Conservation (phyloP, 2,113 vertebrate genomes). For the Spea multiplicata region DNA sequence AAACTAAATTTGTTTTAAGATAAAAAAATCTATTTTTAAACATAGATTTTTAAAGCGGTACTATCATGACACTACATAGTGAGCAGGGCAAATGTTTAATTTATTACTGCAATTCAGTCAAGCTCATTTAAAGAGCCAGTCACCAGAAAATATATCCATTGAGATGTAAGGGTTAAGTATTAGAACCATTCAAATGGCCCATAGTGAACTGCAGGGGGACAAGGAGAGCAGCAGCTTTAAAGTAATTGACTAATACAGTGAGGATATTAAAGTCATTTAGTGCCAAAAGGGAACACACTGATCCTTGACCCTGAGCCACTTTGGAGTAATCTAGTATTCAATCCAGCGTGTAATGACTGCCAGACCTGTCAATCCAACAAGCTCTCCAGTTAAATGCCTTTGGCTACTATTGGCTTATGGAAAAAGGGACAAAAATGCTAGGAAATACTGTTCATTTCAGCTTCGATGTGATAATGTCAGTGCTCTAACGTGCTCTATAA, state of each 20-base stretch:
- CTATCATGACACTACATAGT: too few species aligned
- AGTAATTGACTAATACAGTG: conserved; percentile 99
- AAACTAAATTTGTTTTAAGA: too few species aligned
- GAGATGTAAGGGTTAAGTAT: conserved; percentile 79
- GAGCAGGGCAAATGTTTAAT: too few species aligned
- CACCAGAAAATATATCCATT: too few species aligned
- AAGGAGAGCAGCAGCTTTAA: conserved; percentile 86
- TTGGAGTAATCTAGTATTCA: conserved; percentile 99
- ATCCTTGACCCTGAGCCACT: conserved; percentile 99
- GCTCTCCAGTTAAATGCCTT: conserved; percentile 86
- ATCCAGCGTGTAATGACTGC: conserved; percentile 99
- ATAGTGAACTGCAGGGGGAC: conserved; percentile 77
- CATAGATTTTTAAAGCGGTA: too few species aligned
- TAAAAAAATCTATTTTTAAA: too few species aligned
- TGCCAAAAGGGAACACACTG: conserved; percentile 98
- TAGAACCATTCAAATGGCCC: conserved; percentile 82
- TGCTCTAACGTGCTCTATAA: conserved; percentile 76
- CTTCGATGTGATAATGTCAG: conserved; percentile 81
- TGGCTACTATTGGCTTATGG: conserved; percentile 82
- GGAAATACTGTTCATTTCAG: conserved; percentile 78
- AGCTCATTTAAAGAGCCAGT: too few species aligned
- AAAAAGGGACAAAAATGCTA: conserved; percentile 74
- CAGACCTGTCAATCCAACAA: conserved; percentile 96
- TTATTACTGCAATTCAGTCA: too few species aligned
- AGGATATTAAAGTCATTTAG: conserved; percentile 99